phyloP scores from a whole-genome alignment of 2,113 vertebrate genomes.

The Odobenus rosmarus region DNA sequence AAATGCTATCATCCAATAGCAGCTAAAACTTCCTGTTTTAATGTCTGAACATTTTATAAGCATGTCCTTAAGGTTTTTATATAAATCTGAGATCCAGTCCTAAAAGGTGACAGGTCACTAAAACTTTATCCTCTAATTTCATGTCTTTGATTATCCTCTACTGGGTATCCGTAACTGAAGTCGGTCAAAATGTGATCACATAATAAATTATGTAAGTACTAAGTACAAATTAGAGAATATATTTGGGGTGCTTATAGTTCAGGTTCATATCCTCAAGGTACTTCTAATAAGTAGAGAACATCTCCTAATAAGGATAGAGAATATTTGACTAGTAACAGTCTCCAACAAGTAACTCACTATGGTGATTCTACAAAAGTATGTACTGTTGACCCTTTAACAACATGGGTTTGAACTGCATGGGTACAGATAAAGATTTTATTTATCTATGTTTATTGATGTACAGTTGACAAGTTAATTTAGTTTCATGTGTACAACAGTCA shows the following conservation, averaged over 20 bases:
- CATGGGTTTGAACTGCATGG: neutral
- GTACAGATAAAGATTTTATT: neutral
- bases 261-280: neutral
- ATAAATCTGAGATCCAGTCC: slow-evolving; percentile 3
- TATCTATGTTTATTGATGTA: neutral
- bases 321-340: neutral
- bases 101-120: slow-evolving; percentile 12
- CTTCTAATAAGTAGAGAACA: neutral
- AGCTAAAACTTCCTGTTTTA: slow-evolving; percentile 40
- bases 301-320: neutral
- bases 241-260: neutral
- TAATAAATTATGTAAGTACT: slow-evolving; percentile 25
- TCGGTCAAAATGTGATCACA: slow-evolving; percentile 10
- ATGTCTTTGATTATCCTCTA: neutral
- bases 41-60: slow-evolving; percentile 14
- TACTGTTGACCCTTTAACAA: neutral
- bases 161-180: neutral
- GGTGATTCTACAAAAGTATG: neutral
- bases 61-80: neutral
- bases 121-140: neutral
- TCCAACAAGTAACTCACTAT: neutral
- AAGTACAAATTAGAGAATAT: slow-evolving; percentile 16
- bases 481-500: neutral
- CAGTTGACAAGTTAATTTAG: neutral
- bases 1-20: neutral